Evolutionary conservation across 2,113 vertebrate species (phyloP).

Genomic region (Scortum barcoo): DNA sequence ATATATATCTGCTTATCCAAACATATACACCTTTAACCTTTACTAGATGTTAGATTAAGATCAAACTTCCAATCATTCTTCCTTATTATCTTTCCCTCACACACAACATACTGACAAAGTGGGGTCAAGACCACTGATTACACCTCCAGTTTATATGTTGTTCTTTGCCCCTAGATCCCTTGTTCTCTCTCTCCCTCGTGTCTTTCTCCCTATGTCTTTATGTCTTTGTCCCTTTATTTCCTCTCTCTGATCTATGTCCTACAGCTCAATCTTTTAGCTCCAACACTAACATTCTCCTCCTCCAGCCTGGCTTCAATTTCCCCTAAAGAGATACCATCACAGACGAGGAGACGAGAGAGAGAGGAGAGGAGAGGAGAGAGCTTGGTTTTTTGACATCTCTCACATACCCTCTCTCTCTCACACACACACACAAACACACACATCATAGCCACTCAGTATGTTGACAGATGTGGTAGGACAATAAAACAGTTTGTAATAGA

Average conservation of each 20-base stretch:
- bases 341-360: slow-evolving; percentile 54
- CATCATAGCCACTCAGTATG: slow-evolving; percentile 78
- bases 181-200: slow-evolving; percentile 76
- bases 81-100: slow-evolving; percentile 60
- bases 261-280: slow-evolving; percentile 80
- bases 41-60: slow-evolving; percentile 38
- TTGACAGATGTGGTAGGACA: slow-evolving; percentile 89
- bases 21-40: slow-evolving; percentile 38
- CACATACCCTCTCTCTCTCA: not conserved
- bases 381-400: slow-evolving; percentile 26
- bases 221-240: slow-evolving; percentile 47
- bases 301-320: slow-evolving; percentile 96
- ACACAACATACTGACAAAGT: slow-evolving; percentile 74
- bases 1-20: slow-evolving; percentile 9
- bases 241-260: slow-evolving; percentile 67
- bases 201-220: slow-evolving; percentile 85
- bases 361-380: slow-evolving; percentile 82
- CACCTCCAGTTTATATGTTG: slow-evolving; percentile 59
- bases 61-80: slow-evolving; percentile 53
- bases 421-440: slow-evolving; percentile 83
- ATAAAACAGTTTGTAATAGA: slow-evolving; percentile 98
- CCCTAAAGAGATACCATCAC: slow-evolving; percentile 74
- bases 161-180: slow-evolving; percentile 55
- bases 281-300: slow-evolving; percentile 89
- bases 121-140: slow-evolving; percentile 72